Evolutionary conservation across 2,113 vertebrate genomes (phyloP).

Genomic region (Tenebrosternarchus preto): DNA sequence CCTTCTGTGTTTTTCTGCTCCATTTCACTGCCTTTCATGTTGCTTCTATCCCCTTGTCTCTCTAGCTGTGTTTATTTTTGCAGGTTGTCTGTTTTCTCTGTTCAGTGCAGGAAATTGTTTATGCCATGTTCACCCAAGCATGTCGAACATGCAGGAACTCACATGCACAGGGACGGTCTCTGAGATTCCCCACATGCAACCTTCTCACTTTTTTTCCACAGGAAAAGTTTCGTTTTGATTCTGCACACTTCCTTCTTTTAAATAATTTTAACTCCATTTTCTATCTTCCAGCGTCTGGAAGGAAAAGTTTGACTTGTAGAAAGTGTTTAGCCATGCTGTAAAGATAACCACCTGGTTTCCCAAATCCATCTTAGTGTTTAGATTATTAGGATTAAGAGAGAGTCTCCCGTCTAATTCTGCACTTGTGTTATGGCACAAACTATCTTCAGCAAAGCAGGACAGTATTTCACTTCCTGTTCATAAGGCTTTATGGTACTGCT

Average conservation of each 20-base stretch:
- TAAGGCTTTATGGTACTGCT: neutral
- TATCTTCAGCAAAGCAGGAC: neutral
- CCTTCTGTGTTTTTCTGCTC: slow-evolving; percentile 50
- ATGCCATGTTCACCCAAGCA: slow-evolving; percentile 48
- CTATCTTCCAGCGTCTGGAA: no score
- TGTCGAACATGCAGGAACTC: slow-evolving; percentile 39
- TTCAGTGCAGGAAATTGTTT: slow-evolving; percentile 44
- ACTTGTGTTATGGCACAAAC: neutral
- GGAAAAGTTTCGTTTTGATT: neutral
- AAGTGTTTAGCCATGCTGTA: neutral
- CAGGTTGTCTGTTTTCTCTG: slow-evolving; percentile 49
- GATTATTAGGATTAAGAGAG: neutral
- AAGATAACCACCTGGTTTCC: neutral
- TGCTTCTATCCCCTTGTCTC: slow-evolving; percentile 35
- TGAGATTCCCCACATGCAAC: slow-evolving; percentile 18
- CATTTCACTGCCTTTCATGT: slow-evolving; percentile 56
- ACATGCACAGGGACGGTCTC: slow-evolving; percentile 18
- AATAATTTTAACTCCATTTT: slow-evolving; percentile 1
- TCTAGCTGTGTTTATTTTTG: slow-evolving; percentile 23
- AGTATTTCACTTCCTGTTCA: neutral
- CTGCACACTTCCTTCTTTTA: neutral
- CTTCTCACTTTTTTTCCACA: slow-evolving; percentile 8
- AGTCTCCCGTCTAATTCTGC: no score
- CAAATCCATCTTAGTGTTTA: neutral
- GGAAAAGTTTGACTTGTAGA: neutral